Evolutionary conservation across 2,797 vertebrate genomes (phyloP), one percentile per base, ranked within the genome.

Genomic region (Anniella stebbinsi): DNA sequence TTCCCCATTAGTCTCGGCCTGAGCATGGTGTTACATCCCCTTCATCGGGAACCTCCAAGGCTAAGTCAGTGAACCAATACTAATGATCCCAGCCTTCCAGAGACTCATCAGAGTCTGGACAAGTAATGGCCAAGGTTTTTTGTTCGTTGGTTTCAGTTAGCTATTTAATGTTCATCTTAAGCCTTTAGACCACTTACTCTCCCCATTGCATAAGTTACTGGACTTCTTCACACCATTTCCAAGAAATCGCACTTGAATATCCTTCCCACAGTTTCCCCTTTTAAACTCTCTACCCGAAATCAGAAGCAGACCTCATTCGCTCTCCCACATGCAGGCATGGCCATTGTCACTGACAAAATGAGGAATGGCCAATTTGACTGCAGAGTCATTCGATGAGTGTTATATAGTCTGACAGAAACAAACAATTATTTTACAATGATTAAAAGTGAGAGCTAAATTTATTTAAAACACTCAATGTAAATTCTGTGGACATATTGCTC

Each of bases 31-130:
- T 95, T 94, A 94, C 73, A 87, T 93, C 95, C 89, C 97, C 96
- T 96, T 95, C 89, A 95, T 93, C 93, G 93, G 84, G 86, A 92
- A 93, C 95, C 93, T 96, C 92, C 92, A 90, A 87, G 89, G 94
- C 93, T 92, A 93, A 93, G 93, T 48, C 91, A 94, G 94, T 94
- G 94, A 97, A 97, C 95, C 95, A 95, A 91, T 91, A 95, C 93
- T 97, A 97, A 97, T 95, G 93, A 97, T 94, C 95, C 93, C 94
- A 95, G 83, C 89, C 94, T 95, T 96, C 92, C 94, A 95, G 89
- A 93, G 94, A 94, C 89, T 95, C 93, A 91, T 92, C 87, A 93
- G 88, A 93, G 93, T 67, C 93, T 92, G 83, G 82, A 91, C 83
- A 41, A 0, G 38, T 80, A 93, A 96, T 66, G 60, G 94, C 87